These are phyloP conservation scores for Platycnemis pennipes DNA, from an alignment of 2,888 invertebrate species.

Conservation along the genomic window DNA sequence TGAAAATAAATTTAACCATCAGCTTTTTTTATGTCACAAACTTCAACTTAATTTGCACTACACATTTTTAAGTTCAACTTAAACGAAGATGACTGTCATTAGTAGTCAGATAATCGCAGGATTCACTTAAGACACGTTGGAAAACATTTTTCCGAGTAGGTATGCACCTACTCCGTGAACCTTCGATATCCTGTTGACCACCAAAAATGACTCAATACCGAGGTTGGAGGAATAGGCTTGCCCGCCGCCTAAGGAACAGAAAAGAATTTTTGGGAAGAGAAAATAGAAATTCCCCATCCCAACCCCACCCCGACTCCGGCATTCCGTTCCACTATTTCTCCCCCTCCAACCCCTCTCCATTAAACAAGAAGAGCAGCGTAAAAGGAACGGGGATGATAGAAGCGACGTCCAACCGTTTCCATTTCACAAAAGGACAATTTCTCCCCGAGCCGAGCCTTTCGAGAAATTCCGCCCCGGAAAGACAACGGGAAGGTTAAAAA, in stretches of 20 bases:
- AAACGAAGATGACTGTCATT: neutral
- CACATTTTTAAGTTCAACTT: neutral
- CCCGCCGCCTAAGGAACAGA: neutral
- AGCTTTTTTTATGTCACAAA: no score
- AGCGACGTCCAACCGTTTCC: slow-evolving; percentile 22
- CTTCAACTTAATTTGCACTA: no score
- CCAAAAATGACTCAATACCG: neutral
- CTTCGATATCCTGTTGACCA: neutral
- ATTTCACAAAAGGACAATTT: neutral
- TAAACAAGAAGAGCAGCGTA: neutral
- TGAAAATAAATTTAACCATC: no score
- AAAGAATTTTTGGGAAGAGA: neutral
- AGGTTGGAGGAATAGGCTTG: neutral
- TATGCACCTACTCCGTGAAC: neutral
- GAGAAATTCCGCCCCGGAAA: slow-evolving; percentile 37
- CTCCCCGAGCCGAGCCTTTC: neutral
- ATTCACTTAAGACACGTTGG: neutral
- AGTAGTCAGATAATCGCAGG: neutral
- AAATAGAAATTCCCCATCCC: neutral
- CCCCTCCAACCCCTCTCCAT: neutral
- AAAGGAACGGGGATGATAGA: neutral
- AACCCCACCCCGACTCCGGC: neutral
- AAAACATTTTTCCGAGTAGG: neutral
- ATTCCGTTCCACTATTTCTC: neutral
- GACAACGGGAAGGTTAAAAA: neutral